These are phyloP conservation scores for Erithacus rubecula DNA, from an alignment of 2,797 vertebrate species.

Conservation along the genomic window DNA sequence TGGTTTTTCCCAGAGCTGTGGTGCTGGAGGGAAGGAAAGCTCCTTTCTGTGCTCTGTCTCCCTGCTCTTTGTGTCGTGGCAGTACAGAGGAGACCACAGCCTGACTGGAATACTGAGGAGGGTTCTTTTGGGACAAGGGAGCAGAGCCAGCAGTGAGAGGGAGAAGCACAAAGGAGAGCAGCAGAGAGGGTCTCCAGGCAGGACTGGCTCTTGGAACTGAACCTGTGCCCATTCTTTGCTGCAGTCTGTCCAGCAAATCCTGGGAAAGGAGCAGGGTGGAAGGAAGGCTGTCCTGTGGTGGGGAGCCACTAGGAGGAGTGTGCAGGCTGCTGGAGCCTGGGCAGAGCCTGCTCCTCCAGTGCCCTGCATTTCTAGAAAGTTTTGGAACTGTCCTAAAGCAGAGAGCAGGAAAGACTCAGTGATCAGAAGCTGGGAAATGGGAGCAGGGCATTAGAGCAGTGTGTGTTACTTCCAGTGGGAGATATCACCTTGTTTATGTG, in stretches of 20 bases:
- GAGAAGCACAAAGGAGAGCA: slow-evolving; percentile 20
- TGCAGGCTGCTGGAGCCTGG: neutral
- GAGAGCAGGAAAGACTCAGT: neutral
- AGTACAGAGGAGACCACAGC: neutral
- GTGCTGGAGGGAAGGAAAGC: neutral
- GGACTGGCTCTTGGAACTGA: slow-evolving; percentile 3
- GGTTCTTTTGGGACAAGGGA: slow-evolving; percentile 23
- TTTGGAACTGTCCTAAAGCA: neutral
- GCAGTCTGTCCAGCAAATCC: neutral
- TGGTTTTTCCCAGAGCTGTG: neutral
- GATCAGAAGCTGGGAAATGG: neutral
- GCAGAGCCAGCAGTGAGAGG: slow-evolving; percentile 25
- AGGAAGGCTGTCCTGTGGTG: neutral
- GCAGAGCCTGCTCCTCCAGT: neutral
- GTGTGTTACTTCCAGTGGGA: neutral
- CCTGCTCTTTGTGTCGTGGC: slow-evolving; percentile 3
- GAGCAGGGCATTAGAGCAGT: neutral
- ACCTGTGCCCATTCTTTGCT: neutral
- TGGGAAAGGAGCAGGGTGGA: neutral
- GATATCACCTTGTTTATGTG: neutral
- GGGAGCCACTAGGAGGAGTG: slow-evolving; percentile 31
- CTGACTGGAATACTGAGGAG: slow-evolving; percentile 59
- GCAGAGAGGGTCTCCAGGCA: neutral
- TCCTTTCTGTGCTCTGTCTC: slow-evolving; percentile 11
- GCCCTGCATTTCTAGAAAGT: neutral